Conservation (phyloP, 1,140 invertebrate genomes). For the Mylabris phalerata region DNA sequence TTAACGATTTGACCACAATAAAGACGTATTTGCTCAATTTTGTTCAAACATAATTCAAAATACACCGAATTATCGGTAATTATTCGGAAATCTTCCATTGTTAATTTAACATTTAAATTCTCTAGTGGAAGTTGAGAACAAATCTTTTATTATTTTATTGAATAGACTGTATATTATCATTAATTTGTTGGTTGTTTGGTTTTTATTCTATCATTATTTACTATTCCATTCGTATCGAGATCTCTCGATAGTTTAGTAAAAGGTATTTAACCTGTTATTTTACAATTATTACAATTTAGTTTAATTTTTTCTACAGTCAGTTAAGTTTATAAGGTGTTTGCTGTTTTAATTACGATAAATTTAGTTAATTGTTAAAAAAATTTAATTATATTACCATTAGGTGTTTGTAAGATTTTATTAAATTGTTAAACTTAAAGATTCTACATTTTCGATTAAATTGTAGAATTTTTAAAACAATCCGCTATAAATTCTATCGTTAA, state of each 20-base stretch:
- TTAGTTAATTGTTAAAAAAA: slow-evolving; percentile 4
- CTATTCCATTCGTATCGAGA: neutral
- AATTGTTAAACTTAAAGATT: neutral
- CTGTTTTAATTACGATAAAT: slow-evolving; percentile 5
- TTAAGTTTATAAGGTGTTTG: slow-evolving; percentile 1
- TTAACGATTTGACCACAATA: neutral
- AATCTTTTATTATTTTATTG: too few relatives aligned
- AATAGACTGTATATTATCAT: slow-evolving; percentile 6
- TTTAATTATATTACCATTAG: neutral
- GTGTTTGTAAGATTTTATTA: slow-evolving; percentile 10
- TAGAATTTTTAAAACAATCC: too few relatives aligned
- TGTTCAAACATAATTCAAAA: neutral
- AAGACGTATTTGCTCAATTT: slow-evolving; percentile 14
- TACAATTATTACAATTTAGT: slow-evolving; percentile 1
- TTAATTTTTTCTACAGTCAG: slow-evolving; percentile 8
- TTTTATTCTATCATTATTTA: too few relatives aligned
- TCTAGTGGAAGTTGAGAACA: neutral
- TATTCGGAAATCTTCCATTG: neutral
- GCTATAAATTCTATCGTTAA: too few relatives aligned
- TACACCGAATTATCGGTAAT: too few relatives aligned
- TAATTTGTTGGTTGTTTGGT: slow-evolving; percentile 13
- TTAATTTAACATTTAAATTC: slow-evolving; percentile 12
- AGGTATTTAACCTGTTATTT: slow-evolving; percentile 9
- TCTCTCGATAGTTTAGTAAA: slow-evolving; percentile 6
- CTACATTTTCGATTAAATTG: too few relatives aligned